Percentiles rank a stretch among this genome's conserved stretches.
These are phyloP conservation scores for Elephas maximus DNA, from an alignment of 2,113 vertebrate genomes.

Conservation along the genomic window DNA sequence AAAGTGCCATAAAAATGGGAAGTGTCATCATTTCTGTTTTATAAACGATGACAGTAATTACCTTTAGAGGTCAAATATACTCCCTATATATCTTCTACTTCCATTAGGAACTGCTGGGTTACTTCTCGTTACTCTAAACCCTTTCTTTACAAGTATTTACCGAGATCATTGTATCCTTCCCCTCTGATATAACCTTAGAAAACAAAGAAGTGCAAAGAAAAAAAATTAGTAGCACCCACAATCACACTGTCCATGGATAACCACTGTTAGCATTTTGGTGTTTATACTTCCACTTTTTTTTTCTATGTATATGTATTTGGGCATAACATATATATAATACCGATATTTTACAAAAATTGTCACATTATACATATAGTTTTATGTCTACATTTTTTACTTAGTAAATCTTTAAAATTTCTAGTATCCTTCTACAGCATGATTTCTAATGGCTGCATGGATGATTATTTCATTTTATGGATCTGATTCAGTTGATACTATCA, in stretches of 20 bases:
- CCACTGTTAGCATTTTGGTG: background rate
- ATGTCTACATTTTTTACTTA: slow-evolving; percentile 28
- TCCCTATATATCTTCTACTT: background rate
- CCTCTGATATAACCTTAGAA: background rate
- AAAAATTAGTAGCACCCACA: background rate
- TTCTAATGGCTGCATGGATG: background rate
- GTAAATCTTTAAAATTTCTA: background rate
- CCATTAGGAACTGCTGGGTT: slow-evolving; percentile 17
- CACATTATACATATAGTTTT: background rate
- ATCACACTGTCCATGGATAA: background rate
- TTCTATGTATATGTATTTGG: background rate
- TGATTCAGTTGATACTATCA: background rate
- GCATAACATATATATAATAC: background rate
- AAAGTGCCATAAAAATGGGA: slow-evolving; percentile 49
- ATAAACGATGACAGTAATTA: slow-evolving; percentile 30
- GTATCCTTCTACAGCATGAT: background rate
- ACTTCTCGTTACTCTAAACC: background rate
- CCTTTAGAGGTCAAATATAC: slow-evolving; percentile 55
- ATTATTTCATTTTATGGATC: background rate
- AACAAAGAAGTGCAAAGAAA: slow-evolving; percentile 24
- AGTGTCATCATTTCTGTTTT: slow-evolving; percentile 57
- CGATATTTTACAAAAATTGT: background rate
- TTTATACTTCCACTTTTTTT: background rate
- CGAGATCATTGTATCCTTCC: background rate
- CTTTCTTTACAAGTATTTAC: slow-evolving; percentile 48